A percentile compares a stretch with the other conserved stretches of the same genome.
phyloP scores from a whole-genome alignment of 2,888 invertebrate genomes.

The Tortrix viridana region DNA sequence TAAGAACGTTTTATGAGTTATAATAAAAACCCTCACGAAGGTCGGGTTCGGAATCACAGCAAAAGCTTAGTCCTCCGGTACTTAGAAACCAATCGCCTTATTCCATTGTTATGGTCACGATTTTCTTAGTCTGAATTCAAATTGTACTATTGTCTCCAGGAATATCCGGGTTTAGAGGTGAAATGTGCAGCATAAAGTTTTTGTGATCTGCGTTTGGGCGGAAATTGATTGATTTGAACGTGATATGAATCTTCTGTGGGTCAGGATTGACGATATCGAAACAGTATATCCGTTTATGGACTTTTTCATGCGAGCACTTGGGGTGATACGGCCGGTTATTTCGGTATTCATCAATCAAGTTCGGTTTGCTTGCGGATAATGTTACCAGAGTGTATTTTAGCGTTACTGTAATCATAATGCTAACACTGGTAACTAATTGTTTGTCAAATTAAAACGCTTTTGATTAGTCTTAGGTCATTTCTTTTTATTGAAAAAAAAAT shows the following conservation, averaged over 20 bases:
- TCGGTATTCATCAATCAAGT: slow-evolving; percentile 6
- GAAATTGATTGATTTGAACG: slow-evolving; percentile 30
- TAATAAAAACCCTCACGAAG: slow-evolving; percentile 17
- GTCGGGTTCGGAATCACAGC: slow-evolving; percentile 10
- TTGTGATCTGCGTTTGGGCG: slow-evolving; percentile 11
- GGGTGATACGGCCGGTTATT: background rate
- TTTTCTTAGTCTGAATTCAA: slow-evolving; percentile 22
- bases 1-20: slow-evolving; percentile 2
- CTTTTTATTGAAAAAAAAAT: too few relatives aligned
- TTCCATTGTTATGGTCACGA: slow-evolving; percentile 18
- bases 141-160: slow-evolving; percentile 23
- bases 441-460: too few relatives aligned
- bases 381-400: background rate
- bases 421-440: too few relatives aligned
- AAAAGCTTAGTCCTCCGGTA: slow-evolving; percentile 8
- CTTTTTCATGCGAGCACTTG: slow-evolving; percentile 12
- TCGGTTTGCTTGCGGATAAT: background rate
- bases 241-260: slow-evolving; percentile 23
- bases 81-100: slow-evolving; percentile 15
- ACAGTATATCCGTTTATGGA: slow-evolving; percentile 14
- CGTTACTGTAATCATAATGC: too few relatives aligned
- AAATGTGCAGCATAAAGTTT: slow-evolving; percentile 16
- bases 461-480: too few relatives aligned
- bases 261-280: slow-evolving; percentile 12
- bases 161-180: slow-evolving; percentile 7